A percentile compares a stretch with the other conserved stretches of the same genome.
Conservation (phyloP, 2,113 vertebrate genomes). For the Pangasianodon hypophthalmus region DNA sequence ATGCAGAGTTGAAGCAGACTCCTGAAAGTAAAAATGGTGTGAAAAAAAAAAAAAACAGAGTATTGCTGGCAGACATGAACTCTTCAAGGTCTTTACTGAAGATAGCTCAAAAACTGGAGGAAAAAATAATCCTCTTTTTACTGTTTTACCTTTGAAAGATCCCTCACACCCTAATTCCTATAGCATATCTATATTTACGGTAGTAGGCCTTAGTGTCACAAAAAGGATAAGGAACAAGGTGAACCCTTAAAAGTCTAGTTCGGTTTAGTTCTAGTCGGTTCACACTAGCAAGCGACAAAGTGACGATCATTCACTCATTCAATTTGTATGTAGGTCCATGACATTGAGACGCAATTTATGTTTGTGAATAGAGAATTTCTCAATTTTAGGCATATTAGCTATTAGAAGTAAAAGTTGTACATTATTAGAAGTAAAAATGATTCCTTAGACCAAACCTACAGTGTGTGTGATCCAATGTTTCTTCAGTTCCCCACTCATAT, state of each 20-base stretch:
- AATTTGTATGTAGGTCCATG: background rate
- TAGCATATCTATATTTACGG: background rate
- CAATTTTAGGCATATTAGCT: background rate
- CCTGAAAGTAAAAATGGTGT: background rate
- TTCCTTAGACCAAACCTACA: background rate
- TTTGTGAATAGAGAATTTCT: background rate
- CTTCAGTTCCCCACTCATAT: background rate
- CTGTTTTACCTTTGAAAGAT: background rate
- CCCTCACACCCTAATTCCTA: background rate
- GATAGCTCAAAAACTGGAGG: background rate
- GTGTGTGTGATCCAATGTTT: background rate
- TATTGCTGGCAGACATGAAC: background rate
- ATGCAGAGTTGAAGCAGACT: constrained; percentile 4
- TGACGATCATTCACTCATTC: background rate
- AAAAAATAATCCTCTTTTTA: background rate
- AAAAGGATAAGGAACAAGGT: background rate
- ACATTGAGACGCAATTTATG: background rate
- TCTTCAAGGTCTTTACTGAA: background rate
- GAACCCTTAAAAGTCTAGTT: background rate
- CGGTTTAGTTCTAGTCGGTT: too few relatives aligned
- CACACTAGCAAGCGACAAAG: background rate
- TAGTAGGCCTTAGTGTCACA: background rate
- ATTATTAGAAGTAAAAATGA: background rate
- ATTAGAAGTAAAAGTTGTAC: background rate
- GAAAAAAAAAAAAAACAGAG: background rate